Percentiles rank a stretch among this genome's conserved stretches.
Conservation (phyloP, 2,113 vertebrate genomes). For the Astur gentilis region DNA sequence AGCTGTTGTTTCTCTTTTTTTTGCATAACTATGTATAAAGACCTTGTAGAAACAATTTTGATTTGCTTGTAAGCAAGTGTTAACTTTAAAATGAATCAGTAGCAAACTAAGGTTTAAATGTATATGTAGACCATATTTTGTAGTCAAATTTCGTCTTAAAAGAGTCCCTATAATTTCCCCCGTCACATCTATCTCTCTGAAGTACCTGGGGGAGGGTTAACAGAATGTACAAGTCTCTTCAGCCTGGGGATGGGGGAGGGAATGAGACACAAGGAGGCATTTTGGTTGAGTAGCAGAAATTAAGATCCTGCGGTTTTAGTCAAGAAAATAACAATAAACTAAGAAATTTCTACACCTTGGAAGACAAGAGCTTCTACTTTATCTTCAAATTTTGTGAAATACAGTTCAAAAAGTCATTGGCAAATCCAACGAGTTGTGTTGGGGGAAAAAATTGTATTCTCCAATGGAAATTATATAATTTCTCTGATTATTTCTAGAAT, state of each 20-base stretch:
- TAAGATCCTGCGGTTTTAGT: background rate
- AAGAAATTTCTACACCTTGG: background rate
- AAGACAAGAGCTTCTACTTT: background rate
- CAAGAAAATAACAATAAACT: background rate
- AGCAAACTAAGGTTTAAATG: background rate
- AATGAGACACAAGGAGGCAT: background rate
- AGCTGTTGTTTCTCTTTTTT: background rate
- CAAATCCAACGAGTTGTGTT: background rate
- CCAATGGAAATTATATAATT: fast-evolving
- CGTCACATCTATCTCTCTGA: fast-evolving
- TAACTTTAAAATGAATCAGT: background rate
- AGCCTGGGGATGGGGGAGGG: background rate
- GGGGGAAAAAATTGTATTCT: background rate
- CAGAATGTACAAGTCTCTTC: fast-evolving
- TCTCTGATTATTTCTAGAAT: background rate
- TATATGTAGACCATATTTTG: background rate
- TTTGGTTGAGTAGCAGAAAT: background rate
- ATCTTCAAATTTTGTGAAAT: background rate
- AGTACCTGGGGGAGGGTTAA: background rate
- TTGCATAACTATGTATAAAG: background rate
- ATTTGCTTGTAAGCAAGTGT: background rate
- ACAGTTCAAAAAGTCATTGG: background rate
- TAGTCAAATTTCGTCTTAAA: background rate
- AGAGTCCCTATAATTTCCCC: background rate
- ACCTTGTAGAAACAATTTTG: background rate